phyloP scores from a whole-genome alignment of 2,113 vertebrate genomes.

The Vombatus ursinus region DNA sequence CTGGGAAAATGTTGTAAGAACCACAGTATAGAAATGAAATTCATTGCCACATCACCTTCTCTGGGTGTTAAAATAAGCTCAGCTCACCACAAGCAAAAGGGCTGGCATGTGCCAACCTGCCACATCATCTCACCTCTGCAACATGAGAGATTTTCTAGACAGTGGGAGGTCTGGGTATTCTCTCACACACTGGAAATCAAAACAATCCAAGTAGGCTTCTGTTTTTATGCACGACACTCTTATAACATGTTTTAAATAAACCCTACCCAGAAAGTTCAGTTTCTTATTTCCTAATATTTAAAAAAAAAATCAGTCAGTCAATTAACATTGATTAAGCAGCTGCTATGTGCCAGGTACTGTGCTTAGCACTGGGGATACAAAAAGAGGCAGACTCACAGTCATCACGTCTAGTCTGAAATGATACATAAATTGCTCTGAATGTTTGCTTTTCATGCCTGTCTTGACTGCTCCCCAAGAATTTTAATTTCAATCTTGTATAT shows the following conservation, averaged over 20 bases:
- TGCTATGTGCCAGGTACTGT: neutral
- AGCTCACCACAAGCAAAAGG: neutral
- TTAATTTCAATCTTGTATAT: neutral
- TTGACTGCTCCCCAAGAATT: neutral
- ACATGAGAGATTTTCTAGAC: neutral
- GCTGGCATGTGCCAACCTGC: neutral
- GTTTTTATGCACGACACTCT: neutral
- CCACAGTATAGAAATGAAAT: neutral
- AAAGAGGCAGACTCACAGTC: neutral
- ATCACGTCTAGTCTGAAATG: neutral
- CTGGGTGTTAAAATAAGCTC: neutral
- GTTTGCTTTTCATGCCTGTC: neutral
- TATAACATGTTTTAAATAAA: neutral
- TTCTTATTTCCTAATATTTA: neutral
- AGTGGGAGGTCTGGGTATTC: neutral
- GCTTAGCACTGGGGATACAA: neutral
- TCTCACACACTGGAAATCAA: neutral
- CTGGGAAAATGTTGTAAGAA: neutral
- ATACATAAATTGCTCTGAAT: neutral
- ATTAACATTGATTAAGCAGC: neutral
- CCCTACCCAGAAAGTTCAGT: neutral
- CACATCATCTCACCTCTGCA: neutral
- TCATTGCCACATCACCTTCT: neutral
- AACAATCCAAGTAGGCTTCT: neutral
- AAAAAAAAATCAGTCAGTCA: neutral